Conservation (phyloP, 2,113 vertebrate species). For the Upupa epops region DNA sequence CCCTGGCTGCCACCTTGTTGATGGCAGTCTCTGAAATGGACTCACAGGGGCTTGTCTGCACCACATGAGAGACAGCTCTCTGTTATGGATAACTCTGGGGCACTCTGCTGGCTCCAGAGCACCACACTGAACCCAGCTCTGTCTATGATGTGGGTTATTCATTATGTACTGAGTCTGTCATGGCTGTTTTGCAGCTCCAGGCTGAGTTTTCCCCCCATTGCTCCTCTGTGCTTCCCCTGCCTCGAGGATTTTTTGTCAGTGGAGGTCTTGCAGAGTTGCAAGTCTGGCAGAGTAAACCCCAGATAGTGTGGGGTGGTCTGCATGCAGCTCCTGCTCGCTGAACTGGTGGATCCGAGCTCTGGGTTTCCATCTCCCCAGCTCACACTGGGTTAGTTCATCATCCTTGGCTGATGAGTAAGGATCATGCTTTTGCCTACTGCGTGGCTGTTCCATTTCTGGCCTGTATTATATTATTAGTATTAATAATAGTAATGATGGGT, state of each 20-base stretch:
- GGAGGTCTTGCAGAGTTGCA: not conserved
- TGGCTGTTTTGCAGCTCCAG: not conserved
- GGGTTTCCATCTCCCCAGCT: not conserved
- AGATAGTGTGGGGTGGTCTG: rapidly evolving
- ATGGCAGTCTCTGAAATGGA: conserved; percentile 35
- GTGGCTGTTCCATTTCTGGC: conserved; percentile 30
- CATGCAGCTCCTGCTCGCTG: rapidly evolving
- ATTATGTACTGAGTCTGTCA: not conserved
- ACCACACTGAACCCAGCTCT: not conserved
- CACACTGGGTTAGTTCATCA: not conserved
- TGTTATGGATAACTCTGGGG: not conserved
- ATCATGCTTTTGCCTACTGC: not conserved
- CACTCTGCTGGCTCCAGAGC: not conserved
- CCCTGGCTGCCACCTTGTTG: not conserved
- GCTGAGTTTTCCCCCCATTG: not conserved
- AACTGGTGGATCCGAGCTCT: not conserved
- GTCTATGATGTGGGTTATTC: rapidly evolving
- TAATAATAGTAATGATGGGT: conserved; percentile 58
- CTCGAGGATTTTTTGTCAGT: not conserved
- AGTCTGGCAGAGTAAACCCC: not conserved
- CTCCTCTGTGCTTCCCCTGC: not conserved
- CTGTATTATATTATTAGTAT: conserved; percentile 32
- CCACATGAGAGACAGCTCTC: not conserved
- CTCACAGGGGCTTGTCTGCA: not conserved
- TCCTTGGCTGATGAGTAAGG: not conserved